A percentile compares a stretch with the other conserved stretches of the same genome.
These are phyloP conservation scores for Notolepis coatsorum DNA, from an alignment of 2,797 vertebrate species.

Conservation along the genomic window DNA sequence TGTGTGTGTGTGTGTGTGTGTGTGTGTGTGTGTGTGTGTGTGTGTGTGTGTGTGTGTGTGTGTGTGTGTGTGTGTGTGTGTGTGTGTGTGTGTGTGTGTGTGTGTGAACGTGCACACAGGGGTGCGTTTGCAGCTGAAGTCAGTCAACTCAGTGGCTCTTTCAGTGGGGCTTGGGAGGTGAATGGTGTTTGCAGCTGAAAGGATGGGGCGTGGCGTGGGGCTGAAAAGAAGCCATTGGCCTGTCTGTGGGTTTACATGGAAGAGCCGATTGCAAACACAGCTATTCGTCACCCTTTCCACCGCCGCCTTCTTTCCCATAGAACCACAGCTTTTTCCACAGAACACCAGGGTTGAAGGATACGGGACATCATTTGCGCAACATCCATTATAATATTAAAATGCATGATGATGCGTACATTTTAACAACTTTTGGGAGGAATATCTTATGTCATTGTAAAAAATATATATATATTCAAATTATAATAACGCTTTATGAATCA, in stretches of 20 bases:
- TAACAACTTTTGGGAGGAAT: too few relatives aligned
- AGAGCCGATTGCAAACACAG: slow-evolving; percentile 64
- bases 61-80: neutral
- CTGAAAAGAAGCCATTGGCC: slow-evolving; percentile 47
- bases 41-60: slow-evolving; percentile 16
- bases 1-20: slow-evolving; percentile 20
- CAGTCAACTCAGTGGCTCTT: slow-evolving; percentile 38
- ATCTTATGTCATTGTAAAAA: too few relatives aligned
- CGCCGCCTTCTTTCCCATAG: slow-evolving; percentile 15
- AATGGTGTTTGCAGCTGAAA: neutral
- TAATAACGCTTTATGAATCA: too few relatives aligned
- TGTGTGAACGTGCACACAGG: neutral
- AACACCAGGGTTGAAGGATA: too few relatives aligned
- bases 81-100: neutral
- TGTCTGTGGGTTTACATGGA: slow-evolving; percentile 52
- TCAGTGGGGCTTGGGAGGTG: slow-evolving; percentile 8
- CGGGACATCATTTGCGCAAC: slow-evolving; percentile 5
- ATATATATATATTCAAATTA: too few relatives aligned
- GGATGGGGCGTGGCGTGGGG: slow-evolving; percentile 56
- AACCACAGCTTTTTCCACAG: slow-evolving; percentile 8
- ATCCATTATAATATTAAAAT: neutral
- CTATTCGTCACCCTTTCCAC: slow-evolving; percentile 66
- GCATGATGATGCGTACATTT: slow-evolving; percentile 9
- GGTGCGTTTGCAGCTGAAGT: neutral
- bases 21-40: slow-evolving; percentile 24